phyloP scores from a whole-genome alignment of 2,797 vertebrate genomes.

The Danio choprae region DNA sequence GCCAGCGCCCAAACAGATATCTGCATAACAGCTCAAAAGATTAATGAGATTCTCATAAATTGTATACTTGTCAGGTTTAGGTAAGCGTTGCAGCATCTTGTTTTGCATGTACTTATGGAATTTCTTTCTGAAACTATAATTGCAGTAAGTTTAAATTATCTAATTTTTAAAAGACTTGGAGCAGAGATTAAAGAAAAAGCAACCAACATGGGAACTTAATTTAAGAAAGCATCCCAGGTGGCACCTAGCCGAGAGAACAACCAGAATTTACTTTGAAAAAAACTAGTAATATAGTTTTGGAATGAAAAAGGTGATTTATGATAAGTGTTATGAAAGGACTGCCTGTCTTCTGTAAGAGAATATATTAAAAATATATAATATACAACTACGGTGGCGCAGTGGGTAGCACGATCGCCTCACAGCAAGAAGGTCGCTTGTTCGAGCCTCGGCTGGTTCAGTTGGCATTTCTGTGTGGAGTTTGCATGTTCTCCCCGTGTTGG shows the following conservation, averaged over 20 bases:
- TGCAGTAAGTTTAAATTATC: conserved; percentile 4
- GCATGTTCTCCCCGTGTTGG: too few relatives aligned
- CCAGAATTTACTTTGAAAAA: conserved; percentile 2
- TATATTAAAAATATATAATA: not conserved
- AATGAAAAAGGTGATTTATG: not conserved
- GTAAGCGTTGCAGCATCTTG: not conserved
- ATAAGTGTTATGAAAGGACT: not conserved
- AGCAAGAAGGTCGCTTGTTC: too few relatives aligned
- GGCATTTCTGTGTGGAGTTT: too few relatives aligned
- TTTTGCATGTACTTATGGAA: not conserved
- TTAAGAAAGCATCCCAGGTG: conserved; percentile 8
- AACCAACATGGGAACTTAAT: conserved; percentile 19
- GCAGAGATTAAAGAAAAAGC: not conserved
- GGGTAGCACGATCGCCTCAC: too few relatives aligned
- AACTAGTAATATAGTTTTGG: not conserved
- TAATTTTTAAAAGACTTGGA: not conserved
- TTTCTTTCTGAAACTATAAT: not conserved
- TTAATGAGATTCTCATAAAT: not conserved
- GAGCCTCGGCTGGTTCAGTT: too few relatives aligned
- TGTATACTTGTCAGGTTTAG: not conserved
- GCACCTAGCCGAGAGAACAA: not conserved
- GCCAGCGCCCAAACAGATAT: not conserved
- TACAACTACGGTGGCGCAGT: too few relatives aligned
- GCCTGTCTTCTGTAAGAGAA: not conserved
- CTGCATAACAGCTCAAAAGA: not conserved